Conservation (phyloP, 2,113 vertebrate genomes). For the Lagenorhynchus albirostris region DNA sequence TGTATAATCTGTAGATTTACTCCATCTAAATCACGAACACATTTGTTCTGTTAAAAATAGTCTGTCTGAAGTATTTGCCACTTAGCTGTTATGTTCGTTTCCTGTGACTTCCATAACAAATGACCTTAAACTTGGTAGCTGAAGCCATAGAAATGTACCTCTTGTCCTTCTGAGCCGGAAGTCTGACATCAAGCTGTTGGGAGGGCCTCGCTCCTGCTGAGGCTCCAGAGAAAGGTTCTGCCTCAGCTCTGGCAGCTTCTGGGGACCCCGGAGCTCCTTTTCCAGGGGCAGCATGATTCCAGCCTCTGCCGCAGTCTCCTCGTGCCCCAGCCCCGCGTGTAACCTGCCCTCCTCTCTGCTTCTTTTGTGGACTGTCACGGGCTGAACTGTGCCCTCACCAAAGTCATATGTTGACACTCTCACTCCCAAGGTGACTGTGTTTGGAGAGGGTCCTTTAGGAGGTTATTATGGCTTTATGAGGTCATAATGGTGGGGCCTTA, state of each 20-base stretch:
- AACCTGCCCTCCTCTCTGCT: neutral
- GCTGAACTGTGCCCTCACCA: neutral
- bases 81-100: neutral
- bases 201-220: fast-evolving
- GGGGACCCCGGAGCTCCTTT: fast-evolving
- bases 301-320: neutral
- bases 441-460: neutral
- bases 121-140: neutral
- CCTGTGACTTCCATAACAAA: no score
- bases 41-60: neutral
- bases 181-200: fast-evolving
- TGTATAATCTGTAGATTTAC: neutral
- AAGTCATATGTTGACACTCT: neutral
- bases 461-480: no score
- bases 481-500: neutral
- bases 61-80: neutral
- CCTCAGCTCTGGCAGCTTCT: neutral
- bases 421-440: no score
- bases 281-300: fast-evolving
- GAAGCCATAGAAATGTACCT: neutral
- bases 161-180: neutral
- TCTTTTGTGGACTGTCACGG: fast-evolving
- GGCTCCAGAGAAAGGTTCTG: neutral
- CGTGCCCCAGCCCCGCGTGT: fast-evolving
- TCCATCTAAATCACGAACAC: neutral